Conservation (phyloP, 1,140 invertebrate genomes). For the Sminthurinus signatus region DNA sequence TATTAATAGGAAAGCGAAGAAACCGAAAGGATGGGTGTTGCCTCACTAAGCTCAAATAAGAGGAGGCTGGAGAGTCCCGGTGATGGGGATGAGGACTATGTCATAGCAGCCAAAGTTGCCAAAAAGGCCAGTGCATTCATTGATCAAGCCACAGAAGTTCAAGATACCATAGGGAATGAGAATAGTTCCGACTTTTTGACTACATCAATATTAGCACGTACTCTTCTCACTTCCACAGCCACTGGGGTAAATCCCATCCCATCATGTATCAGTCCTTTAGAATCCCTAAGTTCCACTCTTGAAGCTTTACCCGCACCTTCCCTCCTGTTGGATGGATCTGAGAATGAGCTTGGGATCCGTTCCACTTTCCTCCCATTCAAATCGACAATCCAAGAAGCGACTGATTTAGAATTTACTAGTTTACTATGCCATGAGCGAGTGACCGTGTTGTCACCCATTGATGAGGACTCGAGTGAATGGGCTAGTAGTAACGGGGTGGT, state of each 20-base stretch:
- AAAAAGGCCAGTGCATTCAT: constrained; percentile 10
- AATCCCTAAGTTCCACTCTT: constrained; percentile 34
- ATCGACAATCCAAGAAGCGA: constrained; percentile 31
- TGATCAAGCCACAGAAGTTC: constrained; percentile 5
- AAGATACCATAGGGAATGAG: constrained; percentile 17
- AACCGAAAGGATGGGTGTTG: constrained; percentile 37
- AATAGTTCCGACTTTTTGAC: constrained; percentile 38
- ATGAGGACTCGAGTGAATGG: constrained; percentile 22
- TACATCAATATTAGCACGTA: constrained; percentile 38
- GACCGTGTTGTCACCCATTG: constrained; percentile 35
- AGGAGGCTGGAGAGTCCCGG: constrained; percentile 25
- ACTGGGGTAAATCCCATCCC: not conserved
- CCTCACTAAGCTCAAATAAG: constrained; percentile 32
- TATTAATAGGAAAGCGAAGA: constrained; percentile 19
- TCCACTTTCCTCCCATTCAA: constrained; percentile 23
- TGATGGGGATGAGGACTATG: constrained; percentile 19
- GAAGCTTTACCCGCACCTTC: constrained; percentile 21
- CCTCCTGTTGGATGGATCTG: not conserved
- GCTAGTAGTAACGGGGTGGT: not conserved
- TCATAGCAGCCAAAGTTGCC: constrained; percentile 17
- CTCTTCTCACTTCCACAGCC: constrained; percentile 26
- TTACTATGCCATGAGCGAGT: constrained; percentile 23
- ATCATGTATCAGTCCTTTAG: constrained; percentile 9
- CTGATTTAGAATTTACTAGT: constrained; percentile 23
- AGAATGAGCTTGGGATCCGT: constrained; percentile 21